phyloP scores from a whole-genome alignment of 2,888 invertebrate species.

The Hofmannophila pseudospretella region DNA sequence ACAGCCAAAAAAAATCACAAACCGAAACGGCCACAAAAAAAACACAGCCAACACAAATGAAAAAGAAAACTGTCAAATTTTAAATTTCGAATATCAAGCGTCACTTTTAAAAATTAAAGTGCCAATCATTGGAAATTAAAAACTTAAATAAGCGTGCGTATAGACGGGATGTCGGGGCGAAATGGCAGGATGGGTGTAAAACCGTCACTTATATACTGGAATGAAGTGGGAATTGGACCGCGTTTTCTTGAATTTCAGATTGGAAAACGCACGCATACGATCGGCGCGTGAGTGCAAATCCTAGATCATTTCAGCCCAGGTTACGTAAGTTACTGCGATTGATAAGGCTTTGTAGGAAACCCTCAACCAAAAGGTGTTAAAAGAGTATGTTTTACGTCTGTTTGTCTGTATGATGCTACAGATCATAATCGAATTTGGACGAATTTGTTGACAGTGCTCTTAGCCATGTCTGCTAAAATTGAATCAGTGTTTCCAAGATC shows the following conservation, averaged over 20 bases:
- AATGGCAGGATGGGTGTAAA: slow-evolving; percentile 41
- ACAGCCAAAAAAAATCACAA: background rate
- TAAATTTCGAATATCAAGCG: too few relatives aligned
- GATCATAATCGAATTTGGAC: too few relatives aligned
- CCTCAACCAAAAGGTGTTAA: too few relatives aligned
- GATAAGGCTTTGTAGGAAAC: too few relatives aligned
- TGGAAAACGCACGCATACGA: slow-evolving; percentile 23
- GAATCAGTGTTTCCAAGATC: too few relatives aligned
- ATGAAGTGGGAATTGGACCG: slow-evolving; percentile 8
- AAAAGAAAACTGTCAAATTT: slow-evolving; percentile 13
- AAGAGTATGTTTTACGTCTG: too few relatives aligned
- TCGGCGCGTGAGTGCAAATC: background rate
- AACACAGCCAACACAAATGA: slow-evolving; percentile 16
- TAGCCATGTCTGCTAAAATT: too few relatives aligned
- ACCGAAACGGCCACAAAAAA: slow-evolving; percentile 3
- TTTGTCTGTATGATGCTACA: too few relatives aligned
- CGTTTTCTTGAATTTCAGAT: slow-evolving; percentile 14
- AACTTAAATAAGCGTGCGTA: background rate
- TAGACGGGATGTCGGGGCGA: slow-evolving; percentile 30
- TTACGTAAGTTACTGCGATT: too few relatives aligned
- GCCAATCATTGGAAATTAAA: background rate
- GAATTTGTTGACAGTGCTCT: too few relatives aligned
- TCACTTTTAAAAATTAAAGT: too few relatives aligned
- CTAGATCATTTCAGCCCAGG: background rate
- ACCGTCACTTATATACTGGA: slow-evolving; percentile 43